Conservation (phyloP, 2,113 vertebrate species). For the Ibidorhyncha struthersii region DNA sequence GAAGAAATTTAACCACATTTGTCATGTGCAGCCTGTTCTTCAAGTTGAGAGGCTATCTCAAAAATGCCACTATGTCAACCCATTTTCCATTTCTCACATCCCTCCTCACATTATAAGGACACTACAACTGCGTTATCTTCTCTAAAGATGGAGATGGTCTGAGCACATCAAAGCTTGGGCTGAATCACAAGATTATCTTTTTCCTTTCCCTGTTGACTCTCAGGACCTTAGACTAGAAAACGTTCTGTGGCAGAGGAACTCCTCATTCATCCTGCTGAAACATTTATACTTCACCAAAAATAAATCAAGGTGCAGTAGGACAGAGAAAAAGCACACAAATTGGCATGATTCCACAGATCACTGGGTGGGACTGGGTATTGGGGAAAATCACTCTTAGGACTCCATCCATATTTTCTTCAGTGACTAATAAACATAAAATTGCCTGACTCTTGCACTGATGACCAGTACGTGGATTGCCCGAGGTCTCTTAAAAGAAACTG, state of each 20-base stretch:
- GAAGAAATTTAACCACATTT: neutral
- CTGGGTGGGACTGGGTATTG: neutral
- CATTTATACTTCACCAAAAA: neutral
- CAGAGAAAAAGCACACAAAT: neutral
- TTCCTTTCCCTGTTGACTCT: neutral
- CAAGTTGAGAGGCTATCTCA: neutral
- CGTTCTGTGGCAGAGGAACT: neutral
- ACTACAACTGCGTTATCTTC: neutral
- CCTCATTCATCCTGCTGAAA: neutral
- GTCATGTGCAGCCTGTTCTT: neutral
- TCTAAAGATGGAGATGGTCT: neutral
- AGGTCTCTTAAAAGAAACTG: neutral
- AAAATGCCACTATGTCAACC: neutral
- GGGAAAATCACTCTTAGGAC: neutral
- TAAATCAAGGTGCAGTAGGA: neutral
- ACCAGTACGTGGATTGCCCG: neutral
- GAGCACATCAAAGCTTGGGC: neutral
- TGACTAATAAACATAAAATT: neutral
- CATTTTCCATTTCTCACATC: neutral
- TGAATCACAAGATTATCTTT: neutral
- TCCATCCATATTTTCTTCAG: neutral
- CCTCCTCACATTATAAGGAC: neutral
- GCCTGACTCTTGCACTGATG: neutral
- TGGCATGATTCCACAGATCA: fast-evolving
- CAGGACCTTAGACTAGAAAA: neutral